A percentile compares a stretch with the other conserved stretches of the same genome.
Evolutionary conservation across 1,140 invertebrate genomes (phyloP).

Genomic region (Tetraneura akinire): DNA sequence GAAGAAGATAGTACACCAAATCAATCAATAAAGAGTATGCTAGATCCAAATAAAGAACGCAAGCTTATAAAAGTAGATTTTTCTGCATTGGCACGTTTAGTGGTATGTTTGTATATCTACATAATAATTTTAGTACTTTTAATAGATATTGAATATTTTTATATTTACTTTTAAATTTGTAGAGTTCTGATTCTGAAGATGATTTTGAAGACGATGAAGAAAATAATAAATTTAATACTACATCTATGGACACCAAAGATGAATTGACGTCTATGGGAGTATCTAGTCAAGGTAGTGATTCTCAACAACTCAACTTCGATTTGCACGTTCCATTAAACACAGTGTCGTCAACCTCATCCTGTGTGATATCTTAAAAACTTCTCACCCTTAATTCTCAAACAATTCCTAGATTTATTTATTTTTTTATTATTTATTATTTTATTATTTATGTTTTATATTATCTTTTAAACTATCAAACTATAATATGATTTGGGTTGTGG

Average conservation of each 20-base stretch:
- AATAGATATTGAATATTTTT: not conserved
- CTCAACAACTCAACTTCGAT: constrained; percentile 19
- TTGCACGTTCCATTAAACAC: constrained; percentile 25
- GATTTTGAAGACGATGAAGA: constrained; percentile 42
- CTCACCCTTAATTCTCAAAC: not conserved
- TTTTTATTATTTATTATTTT: constrained; percentile 4
- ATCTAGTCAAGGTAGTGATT: constrained; percentile 45
- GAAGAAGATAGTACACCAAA: constrained; percentile 28
- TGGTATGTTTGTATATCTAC: constrained; percentile 22
- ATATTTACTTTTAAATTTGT: not conserved
- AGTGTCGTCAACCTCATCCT: constrained; percentile 21
- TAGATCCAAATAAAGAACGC: constrained; percentile 43
- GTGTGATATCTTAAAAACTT: constrained; percentile 38
- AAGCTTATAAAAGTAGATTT: constrained; percentile 46
- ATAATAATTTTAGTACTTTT: not conserved
- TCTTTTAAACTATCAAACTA: not conserved
- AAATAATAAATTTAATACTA: constrained; percentile 9
- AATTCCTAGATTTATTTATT: constrained; percentile 22
- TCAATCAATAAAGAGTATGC: constrained; percentile 30
- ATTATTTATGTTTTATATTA: constrained; percentile 9
- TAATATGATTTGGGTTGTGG: constrained; percentile 15
- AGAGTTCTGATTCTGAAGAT: constrained; percentile 49
- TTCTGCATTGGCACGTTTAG: constrained; percentile 41
- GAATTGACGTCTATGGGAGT: constrained; percentile 8
- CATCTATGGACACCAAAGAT: not conserved